Evolutionary conservation across 2,113 vertebrate genomes (phyloP).

Genomic region (Pelusios castaneus): DNA sequence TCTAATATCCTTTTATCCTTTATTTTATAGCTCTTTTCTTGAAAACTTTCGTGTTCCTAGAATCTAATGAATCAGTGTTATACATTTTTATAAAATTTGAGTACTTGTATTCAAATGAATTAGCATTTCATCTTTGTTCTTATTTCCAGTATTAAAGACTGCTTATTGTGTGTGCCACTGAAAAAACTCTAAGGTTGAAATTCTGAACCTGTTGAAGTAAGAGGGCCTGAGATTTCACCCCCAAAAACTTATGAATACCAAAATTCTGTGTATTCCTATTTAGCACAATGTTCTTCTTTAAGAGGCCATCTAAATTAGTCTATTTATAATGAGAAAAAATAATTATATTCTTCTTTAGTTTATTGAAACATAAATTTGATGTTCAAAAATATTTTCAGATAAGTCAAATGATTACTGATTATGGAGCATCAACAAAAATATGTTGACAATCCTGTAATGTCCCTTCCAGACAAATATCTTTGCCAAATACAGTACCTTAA

Average conservation of each 20-base stretch:
- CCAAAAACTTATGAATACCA: not conserved
- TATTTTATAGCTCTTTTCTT: not conserved
- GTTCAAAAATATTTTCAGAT: not conserved
- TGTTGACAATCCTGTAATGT: not conserved
- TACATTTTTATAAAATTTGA: not conserved
- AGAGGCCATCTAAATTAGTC: not conserved
- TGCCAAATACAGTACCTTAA: not conserved
- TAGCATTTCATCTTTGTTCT: not conserved
- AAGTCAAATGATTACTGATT: not conserved
- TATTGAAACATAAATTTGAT: not conserved
- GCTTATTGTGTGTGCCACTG: not conserved
- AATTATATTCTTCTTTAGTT: not conserved
- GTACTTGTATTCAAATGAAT: not conserved
- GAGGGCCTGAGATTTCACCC: not conserved
- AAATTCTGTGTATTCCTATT: not conserved
- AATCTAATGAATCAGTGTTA: not conserved
- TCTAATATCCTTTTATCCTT: not conserved
- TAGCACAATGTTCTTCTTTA: not conserved
- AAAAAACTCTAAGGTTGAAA: not conserved
- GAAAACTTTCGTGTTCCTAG: not conserved
- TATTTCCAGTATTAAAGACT: not conserved
- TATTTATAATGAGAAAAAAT: not conserved
- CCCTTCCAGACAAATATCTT: not conserved
- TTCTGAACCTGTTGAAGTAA: not conserved
- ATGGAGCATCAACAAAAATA: not conserved